Evolutionary conservation across 1,140 invertebrate genomes (phyloP), one percentile per base, ranked within the genome.

Genomic region (Stegodyphus dumicola): DNA sequence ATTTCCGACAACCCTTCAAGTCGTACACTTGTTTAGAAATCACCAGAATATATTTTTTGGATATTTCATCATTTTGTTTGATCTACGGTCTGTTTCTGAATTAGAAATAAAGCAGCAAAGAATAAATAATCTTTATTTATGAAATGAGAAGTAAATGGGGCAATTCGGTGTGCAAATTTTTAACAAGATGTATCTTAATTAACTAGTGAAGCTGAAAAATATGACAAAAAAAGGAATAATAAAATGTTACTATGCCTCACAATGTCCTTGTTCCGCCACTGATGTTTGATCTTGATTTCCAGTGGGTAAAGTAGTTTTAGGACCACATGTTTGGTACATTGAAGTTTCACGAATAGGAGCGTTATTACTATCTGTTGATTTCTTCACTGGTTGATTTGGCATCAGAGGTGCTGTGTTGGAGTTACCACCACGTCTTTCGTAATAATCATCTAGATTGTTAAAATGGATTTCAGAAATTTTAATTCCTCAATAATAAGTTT

Each of bases 161-260:
- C 33, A 33, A 1, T 33, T 33, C 1, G 33, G 33, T 33, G 33
- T 3, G 3, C 33, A 33, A 33, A 33, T 33, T 33, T 33, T 33
- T 33, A 33, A 33, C 3, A 33, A 33, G 33, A 1, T 33, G 3
- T 33, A 3, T 33, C 33, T 33, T 33, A 33, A 33, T 33, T 33
- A 33, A 33, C 33, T 33, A 33, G 33, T 33, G 1, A 33, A 33
- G 33, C 33, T 33, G 33, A 33, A 33, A 3, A 33, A 33, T 33
- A 33, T 33, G 3, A 33, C 3, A 33, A 1, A 3, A 33, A 33
- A 33, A 33, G 33, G 33, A 49, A 60, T 69, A 33, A 70, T 53
- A 54, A 86, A 86, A 78, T 60, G 75, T 77, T 86, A 86, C 84
- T 86, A 86, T 86, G 84, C 84, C 86, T 84, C 79, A 85, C 80